Base-by-base conservation (phyloP, 2,113 vertebrate genomes). In the Herpailurus yagouaroundi region DNA sequence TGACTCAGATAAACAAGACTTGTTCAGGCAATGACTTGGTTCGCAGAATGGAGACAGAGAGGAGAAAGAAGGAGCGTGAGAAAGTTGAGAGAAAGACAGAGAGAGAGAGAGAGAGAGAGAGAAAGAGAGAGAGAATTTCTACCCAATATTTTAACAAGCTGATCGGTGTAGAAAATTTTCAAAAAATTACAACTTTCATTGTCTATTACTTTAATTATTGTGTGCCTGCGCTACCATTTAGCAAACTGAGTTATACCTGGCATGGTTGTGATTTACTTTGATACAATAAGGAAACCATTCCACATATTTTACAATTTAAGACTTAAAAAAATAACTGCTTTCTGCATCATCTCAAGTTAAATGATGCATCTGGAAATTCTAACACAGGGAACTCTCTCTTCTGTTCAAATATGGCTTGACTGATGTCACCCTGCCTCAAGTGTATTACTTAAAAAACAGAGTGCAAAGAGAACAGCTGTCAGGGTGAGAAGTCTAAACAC, bases 391-490 rank as follows among this genome's bases (percentile, higher is more conserved):
- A 33, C 7, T 4, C 27, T 79, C 85, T 91, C 84, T 97, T 92
- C 0, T 87, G 83, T 95, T 97, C 1, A 38, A 97, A 85, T 92
- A 19, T 4, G 27, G 33, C 0, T 86, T 96, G 81, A 96, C 80
- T 94, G 63, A 95, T 95, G 95, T 96, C 89, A 94, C 38, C 87
- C 50, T 71, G 74, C 45, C 90, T 96, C 71, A 81, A 96, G 69
- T 92, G 79, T 81, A 92, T 97, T 95, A 81, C 90, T 97, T 97
- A 1, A 96, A 96, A 97, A 92, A 25, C 71, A 55, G 1, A 68
- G 7, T 92, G 63, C 74, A 94, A 71, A 41, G 84, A 95, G 55
- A 71, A 97, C 15, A 90, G 71, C 90, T 97, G 87, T 84, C 74
- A 94, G 83, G 68, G 4, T 45, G 83, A 83, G 5, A 96, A 97